Evolutionary conservation across 1,140 invertebrate species (phyloP).

Genomic region (Dolichoris vasculosae): DNA sequence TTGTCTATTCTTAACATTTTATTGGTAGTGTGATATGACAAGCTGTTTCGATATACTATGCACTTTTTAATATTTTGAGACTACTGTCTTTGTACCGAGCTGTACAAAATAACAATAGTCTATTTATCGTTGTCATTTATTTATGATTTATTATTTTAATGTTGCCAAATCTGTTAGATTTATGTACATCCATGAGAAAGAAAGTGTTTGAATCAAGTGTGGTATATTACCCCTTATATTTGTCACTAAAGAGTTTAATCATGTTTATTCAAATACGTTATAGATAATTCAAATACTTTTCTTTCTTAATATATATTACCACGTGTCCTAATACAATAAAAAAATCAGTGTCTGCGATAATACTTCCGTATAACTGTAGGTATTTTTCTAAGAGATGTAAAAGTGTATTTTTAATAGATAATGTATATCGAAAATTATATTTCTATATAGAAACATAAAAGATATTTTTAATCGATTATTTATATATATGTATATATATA

Average conservation of each 20-base stretch:
- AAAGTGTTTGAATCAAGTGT: background rate
- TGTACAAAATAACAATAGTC: background rate
- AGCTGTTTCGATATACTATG: background rate
- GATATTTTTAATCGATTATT: no score
- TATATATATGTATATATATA: no score
- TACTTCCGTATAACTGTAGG: no score
- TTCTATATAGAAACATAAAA: no score
- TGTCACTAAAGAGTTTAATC: no score
- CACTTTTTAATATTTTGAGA: background rate
- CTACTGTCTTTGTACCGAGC: background rate
- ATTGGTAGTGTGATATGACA: background rate
- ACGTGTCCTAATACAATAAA: no score
- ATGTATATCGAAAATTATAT: no score
- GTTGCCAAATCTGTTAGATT: background rate
- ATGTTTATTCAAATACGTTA: no score
- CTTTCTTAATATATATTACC: background rate
- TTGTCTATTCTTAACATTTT: constrained; percentile 5
- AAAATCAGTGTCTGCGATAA: no score
- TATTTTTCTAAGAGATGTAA: no score
- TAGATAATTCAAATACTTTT: background rate
- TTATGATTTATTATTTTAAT: background rate
- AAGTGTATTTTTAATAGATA: no score
- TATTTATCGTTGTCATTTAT: background rate
- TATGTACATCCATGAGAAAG: background rate
- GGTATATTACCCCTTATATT: background rate